These are phyloP conservation scores for Erethizon dorsatum DNA, from an alignment of 2,797 vertebrate species.

Conservation along the genomic window DNA sequence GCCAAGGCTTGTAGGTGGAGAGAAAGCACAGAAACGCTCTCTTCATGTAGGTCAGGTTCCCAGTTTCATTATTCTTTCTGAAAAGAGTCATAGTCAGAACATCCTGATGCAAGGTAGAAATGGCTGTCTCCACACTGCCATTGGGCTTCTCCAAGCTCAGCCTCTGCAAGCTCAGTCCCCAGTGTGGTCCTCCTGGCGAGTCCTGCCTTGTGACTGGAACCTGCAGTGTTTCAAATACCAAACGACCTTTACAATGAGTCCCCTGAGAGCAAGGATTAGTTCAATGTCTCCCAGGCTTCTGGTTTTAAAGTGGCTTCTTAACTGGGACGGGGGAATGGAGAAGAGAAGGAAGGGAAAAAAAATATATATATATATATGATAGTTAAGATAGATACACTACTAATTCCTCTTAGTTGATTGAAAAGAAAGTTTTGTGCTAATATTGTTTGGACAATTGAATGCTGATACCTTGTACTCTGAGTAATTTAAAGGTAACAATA, in stretches of 20 bases:
- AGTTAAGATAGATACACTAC: no score
- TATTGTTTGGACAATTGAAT: no score
- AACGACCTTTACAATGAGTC: background rate
- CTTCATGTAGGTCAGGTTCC: background rate
- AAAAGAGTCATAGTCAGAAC: background rate
- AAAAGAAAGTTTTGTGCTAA: no score
- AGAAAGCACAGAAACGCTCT: background rate
- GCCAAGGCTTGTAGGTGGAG: background rate
- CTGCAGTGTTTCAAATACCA: background rate
- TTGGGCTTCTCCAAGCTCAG: background rate
- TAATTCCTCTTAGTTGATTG: no score
- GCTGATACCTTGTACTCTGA: no score
- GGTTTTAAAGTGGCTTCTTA: background rate
- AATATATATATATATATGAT: no score
- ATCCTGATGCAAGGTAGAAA: background rate
- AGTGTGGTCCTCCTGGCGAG: accelerated
- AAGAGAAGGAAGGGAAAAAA: no score
- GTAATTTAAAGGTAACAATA: no score
- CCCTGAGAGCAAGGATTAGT: background rate
- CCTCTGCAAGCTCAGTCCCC: background rate
- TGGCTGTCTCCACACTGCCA: background rate
- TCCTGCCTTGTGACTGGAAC: background rate
- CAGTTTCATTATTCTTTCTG: background rate
- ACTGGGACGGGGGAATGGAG: no score
- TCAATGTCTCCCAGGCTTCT: background rate